Evolutionary conservation across 2,888 invertebrate genomes (phyloP).

Genomic region (Scaptomyza cyrtandrae): DNA sequence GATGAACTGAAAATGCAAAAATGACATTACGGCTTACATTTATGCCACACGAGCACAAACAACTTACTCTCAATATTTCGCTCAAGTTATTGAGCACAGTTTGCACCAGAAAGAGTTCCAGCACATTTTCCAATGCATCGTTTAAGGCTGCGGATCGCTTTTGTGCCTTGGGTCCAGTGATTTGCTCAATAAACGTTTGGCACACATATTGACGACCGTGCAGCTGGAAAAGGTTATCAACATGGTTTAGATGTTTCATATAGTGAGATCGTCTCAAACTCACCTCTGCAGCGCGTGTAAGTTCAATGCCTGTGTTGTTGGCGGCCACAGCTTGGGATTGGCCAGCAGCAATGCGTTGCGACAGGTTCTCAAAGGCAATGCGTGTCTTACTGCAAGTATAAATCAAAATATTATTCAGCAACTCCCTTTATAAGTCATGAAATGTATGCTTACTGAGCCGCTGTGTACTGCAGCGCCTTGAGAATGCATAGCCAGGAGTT

Average conservation of each 20-base stretch:
- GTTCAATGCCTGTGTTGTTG: conserved; percentile 93
- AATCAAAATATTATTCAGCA: neutral
- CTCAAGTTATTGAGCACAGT: conserved; percentile 91
- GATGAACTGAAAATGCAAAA: conserved; percentile 59
- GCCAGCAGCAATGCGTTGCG: conserved; percentile 88
- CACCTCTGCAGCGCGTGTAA: conserved; percentile 91
- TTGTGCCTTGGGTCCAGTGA: conserved; percentile 84
- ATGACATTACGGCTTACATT: neutral
- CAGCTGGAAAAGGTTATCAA: conserved; percentile 85
- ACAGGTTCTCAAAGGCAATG: conserved; percentile 88
- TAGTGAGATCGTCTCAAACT: neutral
- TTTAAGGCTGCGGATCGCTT: conserved; percentile 87
- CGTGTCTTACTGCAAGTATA: conserved; percentile 88
- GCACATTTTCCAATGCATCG: conserved; percentile 88
- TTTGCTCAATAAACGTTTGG: conserved; percentile 88
- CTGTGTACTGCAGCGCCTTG: conserved; percentile 84
- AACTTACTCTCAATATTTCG: conserved; percentile 90
- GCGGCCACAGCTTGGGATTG: conserved; percentile 91
- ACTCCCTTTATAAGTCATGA: neutral
- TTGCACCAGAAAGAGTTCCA: conserved; percentile 91
- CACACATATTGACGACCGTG: conserved; percentile 92
- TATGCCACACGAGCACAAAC: neutral
- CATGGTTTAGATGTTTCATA: neutral
- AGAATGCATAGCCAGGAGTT: conserved; percentile 83
- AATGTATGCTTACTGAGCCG: conserved; percentile 83